Base-by-base conservation (phyloP, 2,888 invertebrate genomes). In the Scaptomyza caliginosa region DNA sequence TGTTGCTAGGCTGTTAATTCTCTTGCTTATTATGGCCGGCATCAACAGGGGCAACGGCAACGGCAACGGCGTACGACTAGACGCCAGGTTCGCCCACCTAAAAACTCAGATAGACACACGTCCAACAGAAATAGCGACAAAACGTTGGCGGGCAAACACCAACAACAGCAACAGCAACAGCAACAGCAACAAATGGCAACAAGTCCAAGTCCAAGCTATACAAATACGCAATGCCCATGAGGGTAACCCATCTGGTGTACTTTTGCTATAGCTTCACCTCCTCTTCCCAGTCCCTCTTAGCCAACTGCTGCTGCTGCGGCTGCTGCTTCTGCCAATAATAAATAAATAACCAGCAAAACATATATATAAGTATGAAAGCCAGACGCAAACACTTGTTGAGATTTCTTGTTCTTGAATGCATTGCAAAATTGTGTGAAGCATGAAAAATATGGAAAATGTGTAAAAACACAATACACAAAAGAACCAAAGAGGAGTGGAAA, bases 81-180 rank as follows among this genome's bases (percentile, higher is more conserved):
- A 67, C 70, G 74, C 69, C 79, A 69, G 79, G 82, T 82, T 71
- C 88, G 87, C 88, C 87, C 86, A 87, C 86, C 71, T 71, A 55
- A 63, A 62, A 65, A 73, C 56, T 56, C 57, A 62, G 24, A 69
- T 42, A 62, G 36, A 68, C 45, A 56, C 59, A 39, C 59, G 43
- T 42, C 56, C 55, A 64, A 68, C 59, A 46, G 40, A 68, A 69
- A 67, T 64, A 72, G 63, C 63, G 45, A 52, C 42, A 46, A 43
- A 46, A 67, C 72, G 72, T 72, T 74, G 69, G 69, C 73, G 62
- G 59, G 16, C 64, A 57, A 57, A 46, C 30, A 45, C 11, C 43
- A 67, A 13, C 52, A 51, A 7, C 57, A 60, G 8, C 28, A 54
- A 1, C 21, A 21, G 17, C 13, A 34, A 3, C 21, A 34, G 5